Evolutionary conservation across 2,888 invertebrate species (phyloP), one percentile per base, ranked within the genome.

Genomic region (Caenorhabditis panamensis): DNA sequence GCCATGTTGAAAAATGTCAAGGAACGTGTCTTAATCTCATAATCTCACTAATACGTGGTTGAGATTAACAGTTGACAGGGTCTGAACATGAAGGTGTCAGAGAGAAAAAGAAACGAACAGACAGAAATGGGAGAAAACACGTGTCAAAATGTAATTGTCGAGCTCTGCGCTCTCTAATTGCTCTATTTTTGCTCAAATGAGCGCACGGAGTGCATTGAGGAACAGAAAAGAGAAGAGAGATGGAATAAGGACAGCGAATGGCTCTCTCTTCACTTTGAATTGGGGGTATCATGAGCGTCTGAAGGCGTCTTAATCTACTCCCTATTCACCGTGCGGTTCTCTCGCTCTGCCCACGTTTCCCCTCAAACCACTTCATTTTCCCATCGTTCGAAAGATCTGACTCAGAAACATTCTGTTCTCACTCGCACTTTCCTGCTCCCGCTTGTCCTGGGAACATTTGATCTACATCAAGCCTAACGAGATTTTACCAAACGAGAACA

Each of bases 281-380:
- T 63, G 59, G 56, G 53, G 58, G 63, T 56, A 63, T 64, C 72
- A 72, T 72, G 63, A 41, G 59, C 59, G 47, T 61, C 47, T 44
- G 61, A 73, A 73, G 47, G 49, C 73, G 73, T 73, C 73, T 73
- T 66, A 73, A 73, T 73, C 66, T 73, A 66, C 49, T 56, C 64
- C 31, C 66, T 56, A 73, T 73, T 73, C 73, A 73, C 66, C 64
- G 64, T 44, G 44, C 28, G 44, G 28, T 62, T 44, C 63, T 49
- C 47, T 56, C 47, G 51, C 56, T 56, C 28, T 58, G 26, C 24
- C 36, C 61, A 56, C 54, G 54, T 56, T 37, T 58, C 13, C 37
- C 31, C 9, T 16, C 36, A 36, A 18, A 6, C 59, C 36, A 44
- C 62, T 18, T 51, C 9, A 26, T 62, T 36, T 63, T 63, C 44